Evolutionary conservation across 2,113 vertebrate genomes (phyloP), one percentile per base, ranked within the genome.

Genomic region (Heloderma charlesbogerti): DNA sequence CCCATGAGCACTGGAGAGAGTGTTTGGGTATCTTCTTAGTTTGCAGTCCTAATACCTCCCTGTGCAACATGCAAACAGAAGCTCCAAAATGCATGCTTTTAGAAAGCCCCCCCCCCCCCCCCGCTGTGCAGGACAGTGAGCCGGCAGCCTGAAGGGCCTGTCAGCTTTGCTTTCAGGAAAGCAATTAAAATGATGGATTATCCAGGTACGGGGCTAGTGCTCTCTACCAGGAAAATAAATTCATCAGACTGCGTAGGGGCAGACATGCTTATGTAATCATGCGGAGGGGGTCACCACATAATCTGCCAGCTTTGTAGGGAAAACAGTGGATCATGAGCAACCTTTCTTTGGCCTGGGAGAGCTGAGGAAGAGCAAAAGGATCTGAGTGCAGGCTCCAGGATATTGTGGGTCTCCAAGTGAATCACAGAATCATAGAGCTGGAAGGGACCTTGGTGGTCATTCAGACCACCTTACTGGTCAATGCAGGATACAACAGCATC

Each of bases 141-240:
- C 69, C 3, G 3, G 40, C 25, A 31, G 85, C 90, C 67, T 7
- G 12, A 3, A 18, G 40, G 69, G 20, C 20, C 81, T 81, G n/a
- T 89, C 91, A 87, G 51, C 85, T 66, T 83, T n/a, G 91, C 81
- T 89, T 91, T 92, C 81, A 71, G 91, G 51, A 91, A 91, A 92
- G 92, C 91, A 94, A 94, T 94, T 94, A 92, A 92, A 93, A 93
- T 93, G 94, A 93, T 94, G 90, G 91, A 93, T 93, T 92, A 92
- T 87, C 48, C 43, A 87, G 66, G 84, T 82, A 63, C n/a, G 0
- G 1, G 40, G 43, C 72, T 40, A 5, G 69, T 67, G 83, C 89
- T 43, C 78, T 31, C 27, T 45, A 84, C 63, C 0, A 45, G 83
- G 80, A 79, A 81, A 80, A 88, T 80, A 43, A 48, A 81, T 88